A percentile compares a stretch with the other conserved stretches of the same genome.
These are phyloP conservation scores for Aporophyla lueneburgensis DNA, from an alignment of 2,888 invertebrate species.

Conservation along the genomic window DNA sequence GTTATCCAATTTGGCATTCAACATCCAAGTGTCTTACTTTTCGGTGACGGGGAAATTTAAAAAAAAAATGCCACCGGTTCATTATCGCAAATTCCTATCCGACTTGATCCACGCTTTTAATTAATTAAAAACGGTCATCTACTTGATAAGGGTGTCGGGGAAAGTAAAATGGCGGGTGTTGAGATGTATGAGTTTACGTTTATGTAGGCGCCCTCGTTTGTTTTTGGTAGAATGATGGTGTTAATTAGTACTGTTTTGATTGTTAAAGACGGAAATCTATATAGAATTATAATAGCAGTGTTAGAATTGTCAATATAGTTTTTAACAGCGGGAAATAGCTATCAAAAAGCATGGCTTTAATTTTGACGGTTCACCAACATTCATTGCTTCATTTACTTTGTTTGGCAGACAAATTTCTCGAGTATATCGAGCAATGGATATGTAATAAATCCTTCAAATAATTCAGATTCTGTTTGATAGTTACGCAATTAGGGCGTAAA, in stretches of 20 bases:
- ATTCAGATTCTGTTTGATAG: too few species aligned
- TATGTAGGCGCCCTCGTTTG: conserved; percentile 12
- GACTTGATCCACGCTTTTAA: conserved; percentile 74
- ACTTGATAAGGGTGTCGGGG: conserved; percentile 52
- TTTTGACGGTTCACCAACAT: too few species aligned
- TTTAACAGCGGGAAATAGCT: too few species aligned
- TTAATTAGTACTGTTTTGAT: conserved; percentile 36
- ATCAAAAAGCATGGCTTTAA: too few species aligned
- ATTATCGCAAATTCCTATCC: conserved; percentile 74
- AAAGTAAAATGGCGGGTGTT: conserved; percentile 54
- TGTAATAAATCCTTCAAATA: too few species aligned
- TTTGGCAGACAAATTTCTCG: too few species aligned
- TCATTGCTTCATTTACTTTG: too few species aligned
- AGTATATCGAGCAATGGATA: too few species aligned
- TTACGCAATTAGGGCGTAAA: too few species aligned
- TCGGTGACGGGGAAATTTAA: conserved; percentile 63
- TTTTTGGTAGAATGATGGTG: conserved; percentile 17
- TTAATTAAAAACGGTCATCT: conserved; percentile 74
- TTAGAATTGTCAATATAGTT: neutral
- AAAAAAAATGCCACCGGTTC: conserved; percentile 71
- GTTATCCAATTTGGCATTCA: conserved; percentile 63
- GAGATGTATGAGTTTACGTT: conserved; percentile 44
- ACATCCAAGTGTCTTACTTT: conserved; percentile 55
- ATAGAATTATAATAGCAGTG: neutral
- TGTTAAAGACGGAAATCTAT: neutral